A percentile compares a stretch with the other conserved stretches of the same genome.
Conservation (phyloP, 2,113 vertebrate genomes). For the Gila orcuttii region DNA sequence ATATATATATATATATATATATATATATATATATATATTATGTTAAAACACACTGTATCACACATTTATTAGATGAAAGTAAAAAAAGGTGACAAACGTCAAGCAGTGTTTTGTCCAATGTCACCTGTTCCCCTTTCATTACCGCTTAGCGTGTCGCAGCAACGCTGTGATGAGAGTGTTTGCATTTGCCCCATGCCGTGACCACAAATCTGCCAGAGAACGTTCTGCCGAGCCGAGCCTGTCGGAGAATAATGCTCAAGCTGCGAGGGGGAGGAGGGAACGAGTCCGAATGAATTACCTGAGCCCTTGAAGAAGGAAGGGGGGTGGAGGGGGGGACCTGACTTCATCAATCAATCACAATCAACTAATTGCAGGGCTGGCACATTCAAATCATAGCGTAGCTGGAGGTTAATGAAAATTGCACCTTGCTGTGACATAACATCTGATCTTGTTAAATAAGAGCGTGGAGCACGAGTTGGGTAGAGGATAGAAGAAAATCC, state of each 20-base stretch:
- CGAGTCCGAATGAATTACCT: slow-evolving; percentile 38
- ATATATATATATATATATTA: too few species aligned
- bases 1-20: too few species aligned
- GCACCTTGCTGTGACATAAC: slow-evolving; percentile 72
- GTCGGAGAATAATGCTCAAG: slow-evolving; percentile 34
- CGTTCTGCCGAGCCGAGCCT: slow-evolving; percentile 28
- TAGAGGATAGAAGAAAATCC: slow-evolving; percentile 45
- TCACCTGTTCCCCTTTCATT: slow-evolving; percentile 43
- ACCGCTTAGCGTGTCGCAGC: slow-evolving; percentile 29
- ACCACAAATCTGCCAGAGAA: slow-evolving; percentile 53
- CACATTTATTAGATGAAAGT: slow-evolving; percentile 14
- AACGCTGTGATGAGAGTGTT: slow-evolving; percentile 41
- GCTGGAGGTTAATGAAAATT: slow-evolving; percentile 77
- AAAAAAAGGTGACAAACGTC: slow-evolving; percentile 5
- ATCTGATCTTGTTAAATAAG: slow-evolving; percentile 68
- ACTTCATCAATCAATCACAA: slow-evolving; percentile 73
- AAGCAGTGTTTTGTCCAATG: neutral
- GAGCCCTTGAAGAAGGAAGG: slow-evolving; percentile 5
- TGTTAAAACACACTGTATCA: too few species aligned
- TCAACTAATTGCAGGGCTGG: slow-evolving; percentile 74
- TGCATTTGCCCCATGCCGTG: slow-evolving; percentile 54
- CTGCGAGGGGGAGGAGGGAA: neutral
- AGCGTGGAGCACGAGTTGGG: slow-evolving; percentile 27
- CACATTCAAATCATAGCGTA: slow-evolving; percentile 68
- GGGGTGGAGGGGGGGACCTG: neutral